Evolutionary conservation across 2,888 invertebrate genomes (phyloP).

Genomic region (Campoletis raptor): DNA sequence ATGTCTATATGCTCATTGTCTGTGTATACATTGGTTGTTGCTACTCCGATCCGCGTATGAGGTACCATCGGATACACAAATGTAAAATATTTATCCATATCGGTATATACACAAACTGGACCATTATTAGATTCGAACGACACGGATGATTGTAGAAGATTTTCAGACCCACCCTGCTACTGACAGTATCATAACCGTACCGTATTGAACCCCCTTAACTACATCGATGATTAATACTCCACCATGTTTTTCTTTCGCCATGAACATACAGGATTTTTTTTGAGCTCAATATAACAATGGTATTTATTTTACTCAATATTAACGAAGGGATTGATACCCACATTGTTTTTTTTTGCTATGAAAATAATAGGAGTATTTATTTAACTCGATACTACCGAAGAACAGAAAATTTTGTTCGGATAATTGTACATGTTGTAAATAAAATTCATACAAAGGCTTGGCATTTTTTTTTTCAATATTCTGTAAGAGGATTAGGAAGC

Average conservation of each 20-base stretch:
- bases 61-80: not conserved
- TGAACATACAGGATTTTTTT: not conserved
- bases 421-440: not conserved
- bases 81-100: not conserved
- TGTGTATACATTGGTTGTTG: slow-evolving; percentile 33
- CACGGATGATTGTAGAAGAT: not conserved
- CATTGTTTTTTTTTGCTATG: not conserved
- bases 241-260: not conserved
- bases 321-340: not conserved
- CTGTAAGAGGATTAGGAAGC: not conserved
- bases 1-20: slow-evolving; percentile 9
- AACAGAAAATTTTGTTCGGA: not conserved
- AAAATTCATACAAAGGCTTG: not conserved
- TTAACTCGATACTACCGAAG: not conserved
- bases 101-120: not conserved
- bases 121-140: not conserved
- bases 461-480: not conserved
- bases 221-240: not conserved
- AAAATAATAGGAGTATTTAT: not conserved
- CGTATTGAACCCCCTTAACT: not conserved
- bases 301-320: not conserved
- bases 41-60: slow-evolving; percentile 1
- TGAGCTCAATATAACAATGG: not conserved
- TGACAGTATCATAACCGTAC: not conserved
- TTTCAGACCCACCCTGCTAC: not conserved